These are phyloP conservation scores for Sebastes schlegelii DNA, from an alignment of 2,113 vertebrate species.

Conservation along the genomic window DNA sequence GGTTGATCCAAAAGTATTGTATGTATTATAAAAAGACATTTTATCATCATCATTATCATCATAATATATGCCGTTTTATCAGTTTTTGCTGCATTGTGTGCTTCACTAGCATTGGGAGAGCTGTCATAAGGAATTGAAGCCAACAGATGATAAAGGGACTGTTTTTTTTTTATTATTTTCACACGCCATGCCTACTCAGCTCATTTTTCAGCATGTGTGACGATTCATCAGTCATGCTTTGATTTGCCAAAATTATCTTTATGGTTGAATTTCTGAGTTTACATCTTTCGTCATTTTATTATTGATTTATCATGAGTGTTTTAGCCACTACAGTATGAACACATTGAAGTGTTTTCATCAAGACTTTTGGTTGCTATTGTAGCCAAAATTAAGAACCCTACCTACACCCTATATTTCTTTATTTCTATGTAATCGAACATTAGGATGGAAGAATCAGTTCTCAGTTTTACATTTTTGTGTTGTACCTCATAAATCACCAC, in stretches of 20 bases:
- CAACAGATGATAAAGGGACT: constrained; percentile 54
- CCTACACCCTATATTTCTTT: constrained; percentile 42
- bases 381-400: constrained; percentile 19
- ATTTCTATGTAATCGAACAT: constrained; percentile 32
- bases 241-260: constrained; percentile 72
- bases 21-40: constrained; percentile 65
- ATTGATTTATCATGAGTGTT: constrained; percentile 58
- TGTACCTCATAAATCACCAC: constrained; percentile 33
- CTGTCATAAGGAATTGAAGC: constrained; percentile 66
- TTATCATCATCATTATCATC: constrained; percentile 48
- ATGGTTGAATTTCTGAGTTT: constrained; percentile 67
- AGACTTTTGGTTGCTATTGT: constrained; percentile 20
- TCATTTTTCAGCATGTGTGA: constrained; percentile 61
- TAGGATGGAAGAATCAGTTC: constrained; percentile 27
- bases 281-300: constrained; percentile 65
- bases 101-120: constrained; percentile 57
- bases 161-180: constrained; percentile 20
- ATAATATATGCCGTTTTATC: constrained; percentile 55
- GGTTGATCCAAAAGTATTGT: constrained; percentile 77
- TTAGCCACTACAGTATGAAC: constrained; percentile 43
- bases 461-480: constrained; percentile 40
- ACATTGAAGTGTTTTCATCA: constrained; percentile 27
- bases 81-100: constrained; percentile 60
- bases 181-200: constrained; percentile 33
- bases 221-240: constrained; percentile 67